Base-by-base conservation (phyloP, 1,140 invertebrate genomes). In the Bombus difficillimus region DNA sequence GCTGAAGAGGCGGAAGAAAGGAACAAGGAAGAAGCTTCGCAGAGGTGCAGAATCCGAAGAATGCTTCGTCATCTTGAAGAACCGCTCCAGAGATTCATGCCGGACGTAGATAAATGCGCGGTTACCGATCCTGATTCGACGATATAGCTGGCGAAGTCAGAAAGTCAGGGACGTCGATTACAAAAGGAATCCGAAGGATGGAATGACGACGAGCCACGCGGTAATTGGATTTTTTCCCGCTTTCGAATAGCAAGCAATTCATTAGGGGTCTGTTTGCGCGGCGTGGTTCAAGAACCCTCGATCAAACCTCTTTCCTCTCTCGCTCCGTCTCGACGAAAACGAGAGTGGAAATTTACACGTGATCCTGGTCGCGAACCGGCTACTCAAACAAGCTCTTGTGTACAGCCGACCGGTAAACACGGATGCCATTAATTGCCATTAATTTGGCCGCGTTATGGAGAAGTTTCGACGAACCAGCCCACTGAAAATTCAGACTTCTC, bases 401-500 rank as follows among this genome's bases (percentile, higher is more conserved):
- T 73, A 85, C 83, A 81, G 53, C 66, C 39, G 77, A 13, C 68
- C 83, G 68, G 47, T 78, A 85, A 85, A 85, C 83, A 85, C 77
- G 53, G 77, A 71, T 73, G 77, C 69, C 68, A 80, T 85, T 85
- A 85, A 85, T 85, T 81, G 83, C 77, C 78, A 85, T 85, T 85
- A 81, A 85, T 85, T 81, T 57, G 32, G 25, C 69, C 83, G 77
- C 57, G 77, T 85, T 85, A 80, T 85, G 57, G 77, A 64, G 77
- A 81, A 80, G 68, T 72, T 79, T 47, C 39, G 6, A 39, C 13
- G 74, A 68, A 15, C 43, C 66, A 28, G 22, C 15, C 13, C 37
- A 5, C 10, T 18, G 77, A 80, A 72, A 64, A 80, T 72, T 71
- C 41, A 13, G 39, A 81, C 8, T 53, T 53, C 18, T n/a, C 28